phyloP scores from a whole-genome alignment of 2,888 invertebrate species.

The Encarsia formosa region DNA sequence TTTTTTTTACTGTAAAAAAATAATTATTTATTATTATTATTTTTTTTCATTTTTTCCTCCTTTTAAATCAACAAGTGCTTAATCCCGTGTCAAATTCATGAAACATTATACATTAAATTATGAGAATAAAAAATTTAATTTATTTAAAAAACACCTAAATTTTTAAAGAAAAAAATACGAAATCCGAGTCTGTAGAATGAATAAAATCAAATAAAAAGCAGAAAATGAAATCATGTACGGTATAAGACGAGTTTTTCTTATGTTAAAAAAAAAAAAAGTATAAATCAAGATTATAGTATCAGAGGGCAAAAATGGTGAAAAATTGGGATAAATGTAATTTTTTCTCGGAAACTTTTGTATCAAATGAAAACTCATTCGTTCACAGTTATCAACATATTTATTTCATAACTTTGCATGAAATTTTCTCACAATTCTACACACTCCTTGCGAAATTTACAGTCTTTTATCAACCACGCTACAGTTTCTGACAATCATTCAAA shows the following conservation, averaged over 20 bases:
- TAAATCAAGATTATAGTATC: background rate
- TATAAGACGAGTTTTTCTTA: background rate
- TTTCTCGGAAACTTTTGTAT: background rate
- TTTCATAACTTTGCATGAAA: constrained; percentile 15
- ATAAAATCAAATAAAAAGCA: no score
- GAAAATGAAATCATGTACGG: background rate
- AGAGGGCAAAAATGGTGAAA: background rate
- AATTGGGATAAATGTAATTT: background rate
- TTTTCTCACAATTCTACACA: constrained; percentile 20
- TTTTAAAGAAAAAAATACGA: no score
- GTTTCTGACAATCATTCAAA: constrained; percentile 10
- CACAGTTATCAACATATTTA: constrained; percentile 17
- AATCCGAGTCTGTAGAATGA: no score
- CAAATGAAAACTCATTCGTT: background rate
- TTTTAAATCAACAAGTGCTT: no score
- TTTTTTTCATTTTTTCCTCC: no score
- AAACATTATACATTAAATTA: no score
- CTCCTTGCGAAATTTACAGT: constrained; percentile 20
- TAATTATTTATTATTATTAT: no score
- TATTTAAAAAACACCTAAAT: no score
- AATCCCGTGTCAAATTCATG: no score
- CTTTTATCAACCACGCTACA: constrained; percentile 15
- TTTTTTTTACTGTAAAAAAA: no score
- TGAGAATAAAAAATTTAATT: no score
- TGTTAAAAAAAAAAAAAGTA: background rate